Base-by-base conservation (phyloP, 2,113 vertebrate genomes). In the Xiphophorus maculatus region DNA sequence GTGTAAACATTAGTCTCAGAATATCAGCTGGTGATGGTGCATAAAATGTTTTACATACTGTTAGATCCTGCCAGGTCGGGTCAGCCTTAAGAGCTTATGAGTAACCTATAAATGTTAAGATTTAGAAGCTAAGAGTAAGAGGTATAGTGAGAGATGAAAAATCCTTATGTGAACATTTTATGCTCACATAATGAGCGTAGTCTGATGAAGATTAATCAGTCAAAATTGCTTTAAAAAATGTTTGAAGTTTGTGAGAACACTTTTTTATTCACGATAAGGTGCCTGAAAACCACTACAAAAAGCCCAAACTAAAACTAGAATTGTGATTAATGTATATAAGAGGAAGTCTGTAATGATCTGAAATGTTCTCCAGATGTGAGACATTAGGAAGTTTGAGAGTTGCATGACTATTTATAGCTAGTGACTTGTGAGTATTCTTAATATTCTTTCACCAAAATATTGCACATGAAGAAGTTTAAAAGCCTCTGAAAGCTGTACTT, bases 361-460 rank as follows among this genome's bases (percentile, higher is more conserved):
- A 87, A 88, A 91, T 89, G 87, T 76, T 63, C 87, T 86, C 83
- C 91, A 91, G 88, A 91, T 92, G 90, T 89, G 86, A 88, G 73
- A 91, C 82, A 84, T 35, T 67, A 89, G 65, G 74, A 79, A 88
- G 63, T 71, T 73, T 17, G 5, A 76, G 81, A 85, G 77, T 35
- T 35, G 9, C 35, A 35, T 35, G 35, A 35, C 35, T 35, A 35
- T 10, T 35, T 35, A 35, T 11, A 35, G 9, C 35, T 35, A 9
- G 35, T 35, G 63, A 22, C 6, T 19, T 7, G 44, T 35, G 60
- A 69, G 19, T n/a, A 35, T 58, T 25, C 54, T 13, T 28, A 7
- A 6, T 79, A 61, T 66, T 51, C 48, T 19, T 7, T 51, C 14
- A 51, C 19, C 48, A 51, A 51, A 51, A 51, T 51, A 51, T 51